Evolutionary conservation across 2,888 invertebrate species (phyloP), one percentile per base, ranked within the genome.

Genomic region (Palloptera scutellata): DNA sequence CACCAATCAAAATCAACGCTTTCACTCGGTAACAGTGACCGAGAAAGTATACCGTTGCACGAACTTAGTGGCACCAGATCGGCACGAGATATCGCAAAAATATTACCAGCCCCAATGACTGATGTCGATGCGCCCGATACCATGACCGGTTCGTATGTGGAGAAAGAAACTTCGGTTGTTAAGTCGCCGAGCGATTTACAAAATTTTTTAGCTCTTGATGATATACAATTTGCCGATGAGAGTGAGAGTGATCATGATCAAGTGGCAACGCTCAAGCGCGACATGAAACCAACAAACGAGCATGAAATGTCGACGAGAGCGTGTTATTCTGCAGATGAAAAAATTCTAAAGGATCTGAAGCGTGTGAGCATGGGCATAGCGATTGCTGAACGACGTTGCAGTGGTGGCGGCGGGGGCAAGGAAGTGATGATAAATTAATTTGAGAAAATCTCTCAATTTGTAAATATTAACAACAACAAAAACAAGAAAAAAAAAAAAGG

Each of bases 191-290:
- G 87, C 68, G 86, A 87, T 68, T 78, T 89, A 12, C 88, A 88
- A 76, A 86, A 88, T 73, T 87, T 85, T 72, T 86, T 88, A 59
- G 88, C 88, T 74, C 85, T 90, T 64, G 88, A 88, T 63, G 91
- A 91, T 74, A 89, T 92, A 59, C 90, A 88, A 77, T 92, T 90
- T 79, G 92, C 90, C 9, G 92, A 92, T 76, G 92, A 92, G 51
- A 81, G 81, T 64, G 78, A 80, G 70, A 74, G 74, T 58, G 75
- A 75, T 66, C 72, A 70, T 43, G 74, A 75, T 57, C 10, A 30
- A 30, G 20, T 52, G 11, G 19, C 59, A 20, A 64, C 51, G 13
- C 51, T 58, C 17, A 52, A 64, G 51, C 10, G 10, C 2, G 40
- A 13, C 12, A 30, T 4, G 30, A 30, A 58, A 9, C 64, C 60